These are phyloP conservation scores for Urocitellus parryii DNA, from an alignment of 2,113 vertebrate species.

Conservation along the genomic window DNA sequence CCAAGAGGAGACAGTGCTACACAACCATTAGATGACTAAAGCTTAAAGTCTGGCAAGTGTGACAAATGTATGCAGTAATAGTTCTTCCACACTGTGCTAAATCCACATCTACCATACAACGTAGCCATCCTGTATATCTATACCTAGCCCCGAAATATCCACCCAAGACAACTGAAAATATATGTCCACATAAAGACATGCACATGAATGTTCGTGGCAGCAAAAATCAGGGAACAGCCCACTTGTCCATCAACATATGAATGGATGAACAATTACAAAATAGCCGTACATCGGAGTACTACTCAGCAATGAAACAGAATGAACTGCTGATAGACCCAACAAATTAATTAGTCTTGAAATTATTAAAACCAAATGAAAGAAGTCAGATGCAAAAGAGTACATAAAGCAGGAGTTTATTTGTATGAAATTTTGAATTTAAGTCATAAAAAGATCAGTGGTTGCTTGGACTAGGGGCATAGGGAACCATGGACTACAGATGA, in stretches of 20 bases:
- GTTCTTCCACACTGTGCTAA: neutral
- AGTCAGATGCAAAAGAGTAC: too few relatives aligned
- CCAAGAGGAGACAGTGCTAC: neutral
- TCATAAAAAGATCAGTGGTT: too few relatives aligned
- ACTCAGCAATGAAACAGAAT: neutral
- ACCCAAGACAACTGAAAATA: too few relatives aligned
- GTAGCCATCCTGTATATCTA: too few relatives aligned
- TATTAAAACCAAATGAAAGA: neutral
- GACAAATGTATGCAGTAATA: neutral
- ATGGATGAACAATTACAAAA: neutral
- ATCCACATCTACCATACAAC: neutral
- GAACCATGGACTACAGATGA: neutral
- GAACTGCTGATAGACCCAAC: neutral
- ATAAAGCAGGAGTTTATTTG: too few relatives aligned
- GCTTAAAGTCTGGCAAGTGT: neutral
- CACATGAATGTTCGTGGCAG: neutral
- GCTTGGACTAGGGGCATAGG: too few relatives aligned
- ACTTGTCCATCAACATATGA: neutral
- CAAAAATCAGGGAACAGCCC: neutral
- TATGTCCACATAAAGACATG: neutral
- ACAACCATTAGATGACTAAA: neutral
- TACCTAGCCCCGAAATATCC: too few relatives aligned
- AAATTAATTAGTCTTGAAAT: neutral
- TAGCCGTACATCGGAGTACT: too few relatives aligned
- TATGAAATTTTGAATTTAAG: too few relatives aligned